Percentiles rank a stretch among this genome's conserved stretches.
These are phyloP conservation scores for Leucozona laternaria DNA, from an alignment of 2,888 invertebrate species.

Conservation along the genomic window DNA sequence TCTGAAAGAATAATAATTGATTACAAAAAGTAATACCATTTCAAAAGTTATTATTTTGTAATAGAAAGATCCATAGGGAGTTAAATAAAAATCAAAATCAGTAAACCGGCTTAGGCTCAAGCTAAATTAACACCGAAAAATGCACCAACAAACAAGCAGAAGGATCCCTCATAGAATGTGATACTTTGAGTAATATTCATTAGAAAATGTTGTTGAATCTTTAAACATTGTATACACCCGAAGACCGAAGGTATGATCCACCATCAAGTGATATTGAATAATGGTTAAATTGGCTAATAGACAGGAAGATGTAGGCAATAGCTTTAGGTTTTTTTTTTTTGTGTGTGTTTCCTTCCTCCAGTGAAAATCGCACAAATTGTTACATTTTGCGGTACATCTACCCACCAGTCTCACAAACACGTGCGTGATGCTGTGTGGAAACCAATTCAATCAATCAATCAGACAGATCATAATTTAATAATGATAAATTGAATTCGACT, in stretches of 20 bases:
- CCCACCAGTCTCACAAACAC: constrained; percentile 8
- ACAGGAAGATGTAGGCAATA: neutral
- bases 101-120: too few species aligned
- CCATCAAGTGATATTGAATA: constrained; percentile 44
- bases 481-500: constrained; percentile 77
- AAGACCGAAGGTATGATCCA: neutral
- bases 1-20: too few species aligned
- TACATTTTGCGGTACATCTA: constrained; percentile 41
- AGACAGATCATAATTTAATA: constrained; percentile 78
- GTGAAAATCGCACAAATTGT: constrained; percentile 40
- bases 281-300: constrained; percentile 57
- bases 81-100: too few species aligned
- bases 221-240: too few species aligned
- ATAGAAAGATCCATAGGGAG: too few species aligned
- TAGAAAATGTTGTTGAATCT: too few species aligned
- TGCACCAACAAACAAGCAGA: too few species aligned
- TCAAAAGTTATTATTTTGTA: too few species aligned
- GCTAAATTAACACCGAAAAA: too few species aligned
- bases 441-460: constrained; percentile 80
- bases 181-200: too few species aligned
- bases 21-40: too few species aligned
- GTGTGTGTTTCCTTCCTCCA: constrained; percentile 7
- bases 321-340: neutral
- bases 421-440: constrained; percentile 77
- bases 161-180: too few species aligned